Conservation (phyloP, 2,888 invertebrate species). For the Acronicta aceris region DNA sequence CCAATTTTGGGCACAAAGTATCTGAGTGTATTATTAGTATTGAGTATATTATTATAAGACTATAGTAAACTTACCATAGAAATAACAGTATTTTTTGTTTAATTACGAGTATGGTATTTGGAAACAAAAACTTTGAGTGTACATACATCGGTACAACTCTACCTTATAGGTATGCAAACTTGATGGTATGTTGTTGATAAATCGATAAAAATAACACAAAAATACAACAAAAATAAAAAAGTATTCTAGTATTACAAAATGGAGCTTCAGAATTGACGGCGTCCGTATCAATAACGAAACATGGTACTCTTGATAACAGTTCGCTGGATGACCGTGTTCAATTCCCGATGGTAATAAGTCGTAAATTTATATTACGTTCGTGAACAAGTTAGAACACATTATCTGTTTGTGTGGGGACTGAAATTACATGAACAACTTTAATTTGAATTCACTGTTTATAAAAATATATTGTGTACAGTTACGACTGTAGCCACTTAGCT, state of each 20-base stretch:
- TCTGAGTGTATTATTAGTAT: too few relatives aligned
- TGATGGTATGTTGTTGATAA: too few relatives aligned
- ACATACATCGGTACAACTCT: too few relatives aligned
- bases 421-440: constrained; percentile 24
- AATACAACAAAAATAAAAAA: neutral
- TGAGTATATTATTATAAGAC: too few relatives aligned
- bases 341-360: constrained; percentile 74
- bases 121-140: too few relatives aligned
- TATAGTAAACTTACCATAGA: too few relatives aligned
- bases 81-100: too few relatives aligned
- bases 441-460: constrained; percentile 17
- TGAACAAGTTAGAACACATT: constrained; percentile 50
- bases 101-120: too few relatives aligned
- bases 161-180: too few relatives aligned
- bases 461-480: neutral
- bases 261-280: constrained; percentile 1
- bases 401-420: constrained; percentile 29
- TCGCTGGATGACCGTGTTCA: constrained; percentile 68
- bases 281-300: constrained; percentile 42
- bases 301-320: constrained; percentile 54
- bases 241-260: constrained; percentile 9
- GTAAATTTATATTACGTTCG: constrained; percentile 73
- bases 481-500: too few relatives aligned
- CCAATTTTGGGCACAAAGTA: too few relatives aligned
- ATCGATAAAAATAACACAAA: neutral